A percentile compares a stretch with the other conserved stretches of the same genome.
phyloP scores from a whole-genome alignment of 2,797 vertebrate genomes.

The Helostoma temminkii region DNA sequence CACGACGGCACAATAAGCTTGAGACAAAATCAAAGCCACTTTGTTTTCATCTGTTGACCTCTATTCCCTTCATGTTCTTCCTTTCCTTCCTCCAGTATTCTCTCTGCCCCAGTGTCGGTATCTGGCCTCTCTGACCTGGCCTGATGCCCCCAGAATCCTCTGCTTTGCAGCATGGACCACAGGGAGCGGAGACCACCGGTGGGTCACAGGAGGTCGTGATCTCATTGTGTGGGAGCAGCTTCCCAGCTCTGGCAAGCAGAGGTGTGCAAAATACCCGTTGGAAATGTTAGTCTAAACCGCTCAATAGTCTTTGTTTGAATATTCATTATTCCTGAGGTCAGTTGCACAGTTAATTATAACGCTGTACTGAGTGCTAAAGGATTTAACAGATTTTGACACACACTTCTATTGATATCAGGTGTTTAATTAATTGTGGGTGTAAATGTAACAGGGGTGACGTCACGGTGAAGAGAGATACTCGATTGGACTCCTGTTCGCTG shows the following conservation, averaged over 20 bases:
- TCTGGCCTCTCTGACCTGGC: slow-evolving; percentile 82
- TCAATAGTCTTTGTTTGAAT: slow-evolving; percentile 53
- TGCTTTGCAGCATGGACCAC: slow-evolving; percentile 85
- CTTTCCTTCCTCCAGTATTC: slow-evolving; percentile 76
- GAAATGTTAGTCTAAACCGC: slow-evolving; percentile 10
- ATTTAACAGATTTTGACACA: slow-evolving; percentile 24
- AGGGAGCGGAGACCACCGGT: slow-evolving; percentile 85
- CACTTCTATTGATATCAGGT: slow-evolving; percentile 28
- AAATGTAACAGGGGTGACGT: slow-evolving; percentile 83
- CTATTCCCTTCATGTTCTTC: not conserved
- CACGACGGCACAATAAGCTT: slow-evolving; percentile 25
- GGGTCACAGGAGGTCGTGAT: slow-evolving; percentile 84
- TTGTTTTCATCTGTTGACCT: slow-evolving; percentile 52
- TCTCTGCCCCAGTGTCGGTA: slow-evolving; percentile 83
- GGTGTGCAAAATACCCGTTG: slow-evolving; percentile 63
- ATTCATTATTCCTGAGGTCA: slow-evolving; percentile 53
- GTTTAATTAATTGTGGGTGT: slow-evolving; percentile 52
- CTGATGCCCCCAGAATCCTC: slow-evolving; percentile 80
- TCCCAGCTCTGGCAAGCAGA: slow-evolving; percentile 79
- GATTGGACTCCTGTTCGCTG: slow-evolving; percentile 72
- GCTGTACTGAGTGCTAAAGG: slow-evolving; percentile 11
- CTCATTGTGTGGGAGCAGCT: slow-evolving; percentile 88
- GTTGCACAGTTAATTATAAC: slow-evolving; percentile 28
- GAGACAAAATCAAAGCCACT: slow-evolving; percentile 50
- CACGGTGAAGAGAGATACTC: slow-evolving; percentile 76